Evolutionary conservation across 2,888 invertebrate genomes (phyloP), one percentile per base, ranked within the genome.

Genomic region (Dermolepida albohirtum): DNA sequence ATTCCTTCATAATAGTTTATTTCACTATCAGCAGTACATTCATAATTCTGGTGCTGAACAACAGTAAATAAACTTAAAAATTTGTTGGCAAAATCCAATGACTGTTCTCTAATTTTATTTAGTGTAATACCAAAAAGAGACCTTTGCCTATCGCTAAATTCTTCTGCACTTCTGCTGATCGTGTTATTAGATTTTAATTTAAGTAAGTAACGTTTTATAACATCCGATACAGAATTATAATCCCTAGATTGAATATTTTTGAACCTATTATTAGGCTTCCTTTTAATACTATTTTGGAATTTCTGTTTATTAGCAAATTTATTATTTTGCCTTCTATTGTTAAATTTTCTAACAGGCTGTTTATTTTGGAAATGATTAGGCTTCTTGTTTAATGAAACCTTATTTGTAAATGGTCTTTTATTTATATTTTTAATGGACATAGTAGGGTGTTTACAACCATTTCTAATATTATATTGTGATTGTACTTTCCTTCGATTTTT

Each of bases 1-100:
- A 87, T 87, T 0, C 93, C 94, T 76, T 90, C 89, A 74, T 91
- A 85, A 5, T 89, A 84, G 22, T 85, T 83, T n/a, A 85, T 81
- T 27, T 85, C 85, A 73, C 82, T 85, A 29, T 82, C 85, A 0
- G 87, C 85, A 11, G 79, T 79, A 77, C 92, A 93, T 17, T 86
- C 80, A 1, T 85, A 86, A 76, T 92, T 91, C 55, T 89, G 86
- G 78, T 92, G 92, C 77, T 90, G 86, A 5, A 92, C 87, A 7
- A 92, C 87, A 70, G 91, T 89, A 74, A 92, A 91, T 7, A 92
- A 84, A 78, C 89, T 90, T 50, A 92, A 83, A 76, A 92, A 89
- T 22, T 82, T 80, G 51, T 82, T 82, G 5, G 80, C 77, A 39
- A 81, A 78, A 29, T 71, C 72, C 29, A 78, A 73, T 0, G 82